Percentiles rank a stretch among this genome's conserved stretches.
Conservation (phyloP, 2,797 vertebrate genomes). For the Falco columbarius region DNA sequence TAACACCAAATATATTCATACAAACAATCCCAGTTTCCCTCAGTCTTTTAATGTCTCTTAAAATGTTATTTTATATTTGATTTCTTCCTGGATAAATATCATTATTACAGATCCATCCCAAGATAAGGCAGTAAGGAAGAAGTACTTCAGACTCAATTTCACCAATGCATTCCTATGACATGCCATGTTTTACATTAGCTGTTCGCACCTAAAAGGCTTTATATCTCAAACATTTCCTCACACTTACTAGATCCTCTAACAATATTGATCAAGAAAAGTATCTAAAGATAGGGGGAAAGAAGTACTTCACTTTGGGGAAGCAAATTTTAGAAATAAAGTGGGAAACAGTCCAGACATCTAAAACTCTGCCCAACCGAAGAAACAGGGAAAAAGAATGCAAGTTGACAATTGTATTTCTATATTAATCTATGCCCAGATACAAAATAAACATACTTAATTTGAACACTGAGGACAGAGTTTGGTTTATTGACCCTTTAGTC, state of each 20-base stretch:
- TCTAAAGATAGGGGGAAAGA: neutral
- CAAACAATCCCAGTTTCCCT: neutral
- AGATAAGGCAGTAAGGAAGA: neutral
- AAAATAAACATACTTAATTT: neutral
- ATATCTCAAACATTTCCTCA: neutral
- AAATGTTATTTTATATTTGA: neutral
- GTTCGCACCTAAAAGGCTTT: neutral
- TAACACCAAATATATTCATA: neutral
- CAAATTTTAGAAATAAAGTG: neutral
- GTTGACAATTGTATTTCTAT: neutral
- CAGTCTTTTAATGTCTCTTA: neutral
- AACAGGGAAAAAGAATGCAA: neutral
- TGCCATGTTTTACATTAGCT: neutral
- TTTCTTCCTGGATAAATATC: neutral
- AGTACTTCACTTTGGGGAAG: neutral
- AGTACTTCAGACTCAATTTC: neutral
- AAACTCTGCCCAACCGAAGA: neutral
- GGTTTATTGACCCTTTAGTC: neutral
- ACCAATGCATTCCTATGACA: neutral
- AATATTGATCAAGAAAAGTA: neutral
- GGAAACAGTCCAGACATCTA: neutral
- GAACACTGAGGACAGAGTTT: neutral
- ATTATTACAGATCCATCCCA: neutral
- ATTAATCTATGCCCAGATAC: neutral
- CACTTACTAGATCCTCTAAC: neutral